These are phyloP conservation scores for Taphrorychus bicolor DNA, from an alignment of 2,888 invertebrate genomes.

Conservation along the genomic window DNA sequence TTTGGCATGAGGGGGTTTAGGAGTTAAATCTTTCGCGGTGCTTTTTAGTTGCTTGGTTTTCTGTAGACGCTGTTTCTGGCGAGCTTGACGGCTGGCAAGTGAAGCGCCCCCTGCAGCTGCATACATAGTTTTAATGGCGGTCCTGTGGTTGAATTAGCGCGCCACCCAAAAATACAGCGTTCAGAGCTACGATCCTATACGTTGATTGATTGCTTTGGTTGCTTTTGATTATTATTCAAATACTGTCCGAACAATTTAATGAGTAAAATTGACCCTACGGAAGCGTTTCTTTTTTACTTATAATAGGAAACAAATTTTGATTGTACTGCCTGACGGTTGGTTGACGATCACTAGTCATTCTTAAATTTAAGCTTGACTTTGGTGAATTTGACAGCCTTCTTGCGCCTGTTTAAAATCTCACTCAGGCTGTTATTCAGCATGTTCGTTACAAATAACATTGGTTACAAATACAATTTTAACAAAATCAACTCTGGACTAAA, in stretches of 20 bases:
- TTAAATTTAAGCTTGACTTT: slow-evolving; percentile 49
- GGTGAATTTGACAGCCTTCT: slow-evolving; percentile 45
- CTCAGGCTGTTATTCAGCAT: slow-evolving; percentile 46
- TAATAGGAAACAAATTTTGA: slow-evolving; percentile 38
- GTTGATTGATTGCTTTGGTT: slow-evolving; percentile 5
- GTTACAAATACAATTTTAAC: slow-evolving; percentile 27
- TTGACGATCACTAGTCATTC: slow-evolving; percentile 41
- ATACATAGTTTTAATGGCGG: slow-evolving; percentile 69
- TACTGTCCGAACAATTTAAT: not conserved
- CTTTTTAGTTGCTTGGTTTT: slow-evolving; percentile 61
- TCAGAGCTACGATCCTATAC: not conserved
- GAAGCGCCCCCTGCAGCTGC: slow-evolving; percentile 90
- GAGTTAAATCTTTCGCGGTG: slow-evolving; percentile 60
- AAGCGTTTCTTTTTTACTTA: not conserved
- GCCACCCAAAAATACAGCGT: slow-evolving; percentile 1
- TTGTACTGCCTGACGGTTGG: slow-evolving; percentile 34
- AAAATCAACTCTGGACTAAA: slow-evolving; percentile 27
- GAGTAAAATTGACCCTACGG: not conserved
- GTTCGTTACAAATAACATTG: slow-evolving; percentile 45
- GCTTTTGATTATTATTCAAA: slow-evolving; percentile 2
- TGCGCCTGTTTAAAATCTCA: slow-evolving; percentile 43
- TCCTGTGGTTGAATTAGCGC: slow-evolving; percentile 22
- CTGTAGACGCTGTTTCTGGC: slow-evolving; percentile 64
- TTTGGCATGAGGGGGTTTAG: slow-evolving; percentile 58
- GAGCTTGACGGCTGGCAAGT: slow-evolving; percentile 82